A percentile compares a stretch with the other conserved stretches of the same genome.
These are phyloP conservation scores for Oscheius onirici DNA, from an alignment of 2,888 invertebrate species.

Conservation along the genomic window DNA sequence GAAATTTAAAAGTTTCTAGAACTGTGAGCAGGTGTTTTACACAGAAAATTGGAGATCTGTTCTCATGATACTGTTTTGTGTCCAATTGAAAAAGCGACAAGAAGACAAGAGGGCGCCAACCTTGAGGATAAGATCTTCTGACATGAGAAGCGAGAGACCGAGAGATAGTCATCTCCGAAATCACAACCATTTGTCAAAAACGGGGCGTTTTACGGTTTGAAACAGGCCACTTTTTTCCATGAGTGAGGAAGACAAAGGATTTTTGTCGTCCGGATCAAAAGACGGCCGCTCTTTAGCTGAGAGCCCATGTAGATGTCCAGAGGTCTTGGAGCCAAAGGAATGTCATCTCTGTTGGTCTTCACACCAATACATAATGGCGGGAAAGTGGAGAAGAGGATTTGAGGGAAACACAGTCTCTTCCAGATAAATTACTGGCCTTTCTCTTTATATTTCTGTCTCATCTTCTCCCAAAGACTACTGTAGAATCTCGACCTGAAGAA, in stretches of 20 bases:
- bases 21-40: background rate
- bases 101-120: slow-evolving; percentile 24
- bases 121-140: slow-evolving; percentile 25
- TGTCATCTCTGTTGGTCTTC: too few relatives aligned
- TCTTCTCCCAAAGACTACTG: too few relatives aligned
- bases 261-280: too few relatives aligned
- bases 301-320: background rate
- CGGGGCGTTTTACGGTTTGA: slow-evolving; percentile 4
- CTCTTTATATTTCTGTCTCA: too few relatives aligned
- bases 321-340: background rate
- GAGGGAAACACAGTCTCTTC: too few relatives aligned
- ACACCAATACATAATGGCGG: too few relatives aligned
- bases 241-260: background rate
- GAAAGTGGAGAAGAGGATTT: too few relatives aligned
- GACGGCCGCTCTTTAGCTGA: too few relatives aligned
- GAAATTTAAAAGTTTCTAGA: too few relatives aligned
- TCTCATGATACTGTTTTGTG: background rate
- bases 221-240: background rate
- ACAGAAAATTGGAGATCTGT: background rate
- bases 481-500: too few relatives aligned
- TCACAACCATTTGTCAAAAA: slow-evolving; percentile 24
- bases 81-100: background rate
- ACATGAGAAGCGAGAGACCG: slow-evolving; percentile 15
- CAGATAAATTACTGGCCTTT: too few relatives aligned
- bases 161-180: slow-evolving; percentile 27